phyloP scores from a whole-genome alignment of 1,140 invertebrate species.

The Tribolium castaneum region DNA sequence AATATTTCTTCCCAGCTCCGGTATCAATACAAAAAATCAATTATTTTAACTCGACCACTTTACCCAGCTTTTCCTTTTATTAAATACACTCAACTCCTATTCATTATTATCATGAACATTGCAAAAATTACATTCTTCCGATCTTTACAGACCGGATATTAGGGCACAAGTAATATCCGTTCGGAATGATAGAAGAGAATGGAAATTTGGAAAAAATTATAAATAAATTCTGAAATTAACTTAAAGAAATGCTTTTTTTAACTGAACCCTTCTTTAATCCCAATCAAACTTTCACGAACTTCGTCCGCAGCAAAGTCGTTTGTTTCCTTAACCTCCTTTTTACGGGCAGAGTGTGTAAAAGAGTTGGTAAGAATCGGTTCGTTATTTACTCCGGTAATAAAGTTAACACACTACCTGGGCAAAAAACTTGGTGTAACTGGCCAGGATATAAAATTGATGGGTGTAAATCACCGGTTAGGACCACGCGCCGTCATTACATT shows the following conservation, averaged over 20 bases:
- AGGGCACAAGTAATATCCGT: neutral
- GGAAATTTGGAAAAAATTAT: no score
- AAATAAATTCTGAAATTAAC: no score
- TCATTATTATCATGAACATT: neutral
- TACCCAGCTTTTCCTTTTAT: neutral
- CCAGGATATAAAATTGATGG: constrained; percentile 47
- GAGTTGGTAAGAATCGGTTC: neutral
- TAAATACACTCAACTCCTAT: neutral
- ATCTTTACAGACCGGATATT: neutral
- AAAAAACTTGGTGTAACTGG: constrained; percentile 4
- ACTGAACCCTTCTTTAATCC: neutral
- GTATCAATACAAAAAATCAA: constrained; percentile 10
- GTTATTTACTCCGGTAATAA: constrained; percentile 33
- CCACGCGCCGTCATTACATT: constrained; percentile 50
- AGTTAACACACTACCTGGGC: constrained; percentile 20
- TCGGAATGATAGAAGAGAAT: neutral
- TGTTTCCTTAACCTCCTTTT: neutral
- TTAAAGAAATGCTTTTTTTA: no score
- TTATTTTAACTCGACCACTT: neutral
- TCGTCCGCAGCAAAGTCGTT: neutral
- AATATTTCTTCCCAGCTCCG: constrained; percentile 10
- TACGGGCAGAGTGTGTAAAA: neutral
- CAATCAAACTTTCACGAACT: neutral
- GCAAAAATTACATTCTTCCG: no score
- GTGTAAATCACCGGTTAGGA: constrained; percentile 54